Conservation (phyloP, 2,888 invertebrate genomes). For the Acrocyrtus sp. region DNA sequence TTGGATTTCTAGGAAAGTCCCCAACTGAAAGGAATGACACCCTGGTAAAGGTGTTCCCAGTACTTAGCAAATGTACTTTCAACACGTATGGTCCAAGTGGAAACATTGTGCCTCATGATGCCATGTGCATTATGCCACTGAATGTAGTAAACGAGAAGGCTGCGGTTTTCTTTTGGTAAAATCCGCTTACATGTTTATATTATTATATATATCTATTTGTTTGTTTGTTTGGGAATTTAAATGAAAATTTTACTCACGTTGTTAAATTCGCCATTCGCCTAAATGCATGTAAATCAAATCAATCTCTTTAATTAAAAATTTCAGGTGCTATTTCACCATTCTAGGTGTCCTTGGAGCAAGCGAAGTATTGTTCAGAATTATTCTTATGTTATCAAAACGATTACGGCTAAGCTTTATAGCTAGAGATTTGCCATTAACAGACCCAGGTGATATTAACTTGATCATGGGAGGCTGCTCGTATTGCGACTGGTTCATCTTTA, state of each 20-base stretch:
- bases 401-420: background rate
- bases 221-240: background rate
- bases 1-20: background rate
- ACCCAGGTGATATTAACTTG: background rate
- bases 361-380: constrained; percentile 1
- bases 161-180: constrained; percentile 59
- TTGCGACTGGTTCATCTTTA: constrained; percentile 22
- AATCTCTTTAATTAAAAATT: background rate
- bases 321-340: constrained; percentile 30
- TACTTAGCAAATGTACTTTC: constrained; percentile 18
- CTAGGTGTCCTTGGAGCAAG: background rate
- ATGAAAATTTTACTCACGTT: background rate
- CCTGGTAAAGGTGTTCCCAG: constrained; percentile 13
- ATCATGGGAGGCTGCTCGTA: constrained; percentile 5
- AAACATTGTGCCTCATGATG: constrained; percentile 14
- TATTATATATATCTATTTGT: too few relatives aligned
- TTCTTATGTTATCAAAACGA: background rate
- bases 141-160: constrained; percentile 64
- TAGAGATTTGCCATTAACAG: background rate
- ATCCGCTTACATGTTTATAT: background rate
- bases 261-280: background rate
- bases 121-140: constrained; percentile 63
- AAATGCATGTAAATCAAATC: background rate
- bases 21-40: constrained; percentile 7
- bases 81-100: constrained; percentile 33